Base-by-base conservation (phyloP, 2,113 vertebrate genomes). In the Deroptyus accipitrinus region DNA sequence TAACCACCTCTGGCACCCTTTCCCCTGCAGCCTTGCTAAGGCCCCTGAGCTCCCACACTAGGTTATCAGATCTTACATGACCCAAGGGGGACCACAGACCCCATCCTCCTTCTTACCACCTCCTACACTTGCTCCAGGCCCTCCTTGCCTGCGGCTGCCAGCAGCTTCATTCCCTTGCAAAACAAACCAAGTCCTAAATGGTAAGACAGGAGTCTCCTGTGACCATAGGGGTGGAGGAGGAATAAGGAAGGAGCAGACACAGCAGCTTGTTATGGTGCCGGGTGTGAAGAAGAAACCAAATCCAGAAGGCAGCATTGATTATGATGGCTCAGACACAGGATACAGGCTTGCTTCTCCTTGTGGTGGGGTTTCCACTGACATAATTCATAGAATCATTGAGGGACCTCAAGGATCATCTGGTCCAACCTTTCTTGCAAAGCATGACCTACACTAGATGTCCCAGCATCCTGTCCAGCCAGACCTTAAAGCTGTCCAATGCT, bases 241-340 rank as follows among this genome's bases (percentile, higher is more conserved):
- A 59, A 14, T 57, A 35, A 91, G 33, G 30, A 51, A 62, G 35
- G 67, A 87, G 62, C 49, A 75, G 85, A 27, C 11, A 1, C 5
- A 57, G 70, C 30, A 64, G 11, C 31, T 83, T 35, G 11, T 10
- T 70, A 18, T 14, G 33, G 48, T 25, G 72, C 18, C 11, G 69
- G 33, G 46, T 4, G 1, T 16, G 74, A 80, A 68, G 42, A 41
- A 67, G 35, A 62, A 55, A 16, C 23, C 68, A 28, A 51, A 23
- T 7, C 48, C 75, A 17, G 8, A 2, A 42, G 28, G 9, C 37
- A 59, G 37, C 46, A 23, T 11, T 18, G 70, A 17, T 55, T 15
- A 0, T 8, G 68, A 22, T 11, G 1, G 1, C 24, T 54, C 57
- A 52, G 42, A 19, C 17, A 7, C 2, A 31, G 49, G 44, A 7